A percentile compares a stretch with the other conserved stretches of the same genome.
phyloP scores from a whole-genome alignment of 2,888 invertebrate species.

The Hermaeophaga mercurialis region DNA sequence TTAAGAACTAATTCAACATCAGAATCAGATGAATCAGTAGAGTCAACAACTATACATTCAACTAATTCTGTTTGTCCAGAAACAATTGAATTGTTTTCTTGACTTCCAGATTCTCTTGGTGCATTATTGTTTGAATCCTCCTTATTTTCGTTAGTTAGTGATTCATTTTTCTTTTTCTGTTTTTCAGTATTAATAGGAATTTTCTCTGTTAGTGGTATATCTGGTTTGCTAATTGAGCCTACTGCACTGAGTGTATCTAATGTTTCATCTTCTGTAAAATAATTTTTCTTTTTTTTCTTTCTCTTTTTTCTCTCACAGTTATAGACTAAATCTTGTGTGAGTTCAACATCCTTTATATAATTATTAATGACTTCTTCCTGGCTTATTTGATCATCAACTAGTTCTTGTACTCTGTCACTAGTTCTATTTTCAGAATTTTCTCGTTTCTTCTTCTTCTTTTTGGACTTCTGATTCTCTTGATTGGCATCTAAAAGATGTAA shows the following conservation, averaged over 20 bases:
- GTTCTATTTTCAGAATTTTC: slow-evolving; percentile 1
- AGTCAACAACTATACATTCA: slow-evolving; percentile 22
- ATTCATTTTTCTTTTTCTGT: too few relatives aligned
- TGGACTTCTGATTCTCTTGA: slow-evolving; percentile 21
- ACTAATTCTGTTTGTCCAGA: too few relatives aligned
- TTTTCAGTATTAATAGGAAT: too few relatives aligned
- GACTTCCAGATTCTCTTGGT: too few relatives aligned
- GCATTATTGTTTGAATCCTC: too few relatives aligned
- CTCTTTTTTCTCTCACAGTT: slow-evolving; percentile 3
- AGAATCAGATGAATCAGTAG: slow-evolving; percentile 13
- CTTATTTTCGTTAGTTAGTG: too few relatives aligned
- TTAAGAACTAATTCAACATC: slow-evolving; percentile 17
- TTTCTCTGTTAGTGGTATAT: too few relatives aligned
- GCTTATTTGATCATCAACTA: not conserved
- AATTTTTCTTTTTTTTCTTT: slow-evolving; percentile 6
- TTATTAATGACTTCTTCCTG: not conserved
- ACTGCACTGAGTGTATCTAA: too few relatives aligned
- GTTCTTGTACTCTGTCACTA: not conserved
- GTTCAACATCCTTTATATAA: slow-evolving; percentile 3
- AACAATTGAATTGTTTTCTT: too few relatives aligned
- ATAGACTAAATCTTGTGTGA: slow-evolving; percentile 2
- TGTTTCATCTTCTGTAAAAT: too few relatives aligned
- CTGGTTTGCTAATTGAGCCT: too few relatives aligned
- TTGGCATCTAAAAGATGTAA: too few relatives aligned
- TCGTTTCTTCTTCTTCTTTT: slow-evolving; percentile 30